A percentile compares a stretch with the other conserved stretches of the same genome.
These are phyloP conservation scores for Apomyelois bistriatella DNA, from an alignment of 2,888 invertebrate species.

Conservation along the genomic window DNA sequence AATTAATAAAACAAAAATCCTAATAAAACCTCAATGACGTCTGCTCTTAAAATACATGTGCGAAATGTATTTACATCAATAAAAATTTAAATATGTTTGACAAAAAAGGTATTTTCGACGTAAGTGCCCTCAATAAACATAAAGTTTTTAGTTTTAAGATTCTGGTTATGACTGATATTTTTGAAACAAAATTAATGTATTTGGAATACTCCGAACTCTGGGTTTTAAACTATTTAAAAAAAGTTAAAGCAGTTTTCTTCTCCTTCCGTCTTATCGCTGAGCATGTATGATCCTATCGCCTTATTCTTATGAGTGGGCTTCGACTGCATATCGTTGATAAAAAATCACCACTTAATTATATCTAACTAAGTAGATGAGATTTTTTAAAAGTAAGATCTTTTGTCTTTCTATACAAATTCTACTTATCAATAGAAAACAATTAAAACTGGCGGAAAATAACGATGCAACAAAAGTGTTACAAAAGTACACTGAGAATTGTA, in stretches of 20 bases:
- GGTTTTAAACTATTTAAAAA: not conserved
- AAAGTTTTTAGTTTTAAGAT: constrained; percentile 2
- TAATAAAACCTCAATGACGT: not conserved
- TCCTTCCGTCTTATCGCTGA: no score
- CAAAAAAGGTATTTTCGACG: constrained; percentile 1
- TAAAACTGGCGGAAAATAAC: not conserved
- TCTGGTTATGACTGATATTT: not conserved
- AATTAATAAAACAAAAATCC: constrained; percentile 6
- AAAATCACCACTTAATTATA: no score
- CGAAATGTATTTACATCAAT: constrained; percentile 3
- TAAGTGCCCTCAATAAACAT: constrained; percentile 3
- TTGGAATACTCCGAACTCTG: not conserved
- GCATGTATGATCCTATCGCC: no score
- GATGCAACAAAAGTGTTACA: not conserved
- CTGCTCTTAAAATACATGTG: not conserved
- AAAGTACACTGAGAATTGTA: not conserved
- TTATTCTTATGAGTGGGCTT: no score
- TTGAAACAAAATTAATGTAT: not conserved
- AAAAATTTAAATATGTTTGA: constrained; percentile 7
- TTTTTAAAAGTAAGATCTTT: no score
- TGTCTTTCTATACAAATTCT: no score
- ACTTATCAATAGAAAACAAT: no score
- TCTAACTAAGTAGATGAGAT: no score
- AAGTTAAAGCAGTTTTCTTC: no score
- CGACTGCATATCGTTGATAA: no score